Base-by-base conservation (phyloP, 2,888 invertebrate species). In the Mesochorus sp. region DNA sequence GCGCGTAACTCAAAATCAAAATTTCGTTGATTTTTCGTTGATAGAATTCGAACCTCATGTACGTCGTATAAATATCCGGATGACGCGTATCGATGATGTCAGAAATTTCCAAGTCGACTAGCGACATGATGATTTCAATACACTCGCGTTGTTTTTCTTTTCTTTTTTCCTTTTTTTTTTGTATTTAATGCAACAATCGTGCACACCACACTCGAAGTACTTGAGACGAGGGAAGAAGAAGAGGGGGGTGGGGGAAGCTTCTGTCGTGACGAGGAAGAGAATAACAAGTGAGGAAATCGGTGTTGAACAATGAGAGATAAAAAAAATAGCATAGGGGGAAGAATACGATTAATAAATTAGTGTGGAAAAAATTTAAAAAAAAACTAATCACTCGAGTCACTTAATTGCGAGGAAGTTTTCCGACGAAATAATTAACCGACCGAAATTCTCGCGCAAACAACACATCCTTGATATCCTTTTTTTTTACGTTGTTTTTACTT, bases 1-100 rank as follows among this genome's bases (percentile, higher is more conserved):
- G 47, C n/a, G n/a, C n/a, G n/a, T n/a, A n/a, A n/a, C n/a, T n/a
- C n/a, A n/a, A n/a, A n/a, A n/a, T n/a, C n/a, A n/a, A n/a, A n/a
- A n/a, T n/a, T n/a, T n/a, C n/a, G n/a, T n/a, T n/a, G n/a, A n/a
- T n/a, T n/a, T 55, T 17, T 53, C 12, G 3, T n/a, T 31, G 2
- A n/a, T 24, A 31, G 21, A 21, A 12, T 47, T 37, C 78, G 47
- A 78, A 78, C 78, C 78, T 78, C 59, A 21, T 66, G 8, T 62
- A 59, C 37, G 51, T 44, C 74, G 59, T 37, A 44, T 14, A 44
- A 51, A 59, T 31, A 73, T 55, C 26, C 55, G 67, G 49, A 62
- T 21, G 59, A 78, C 67, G 77, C 61, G 28, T 51, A n/a, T 10
- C 53, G 74, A 24, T 59, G 74, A 70, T 70, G 37, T 78, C 64